Base-by-base conservation (phyloP, 2,113 vertebrate genomes). In the Dasypus novemcinctus region DNA sequence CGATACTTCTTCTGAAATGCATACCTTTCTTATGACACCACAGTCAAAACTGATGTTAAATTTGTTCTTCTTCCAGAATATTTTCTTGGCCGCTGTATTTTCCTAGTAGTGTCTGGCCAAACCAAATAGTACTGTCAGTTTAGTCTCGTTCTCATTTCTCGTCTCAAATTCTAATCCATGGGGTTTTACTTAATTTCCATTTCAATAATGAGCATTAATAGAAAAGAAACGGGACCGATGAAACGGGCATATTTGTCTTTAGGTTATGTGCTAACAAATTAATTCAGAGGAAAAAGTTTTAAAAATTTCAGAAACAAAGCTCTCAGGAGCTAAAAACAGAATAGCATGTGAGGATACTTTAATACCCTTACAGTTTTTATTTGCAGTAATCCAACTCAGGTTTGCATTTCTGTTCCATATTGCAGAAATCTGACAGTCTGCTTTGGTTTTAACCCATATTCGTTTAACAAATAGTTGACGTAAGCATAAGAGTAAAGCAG, bases 351-450 rank as follows among this genome's bases (percentile, higher is more conserved):
- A 90, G 10, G 33, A 88, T 20, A 89, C 15, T 91, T 88, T 86
- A 91, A n/a, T 79, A 69, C 49, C 23, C 83, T 90, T 84, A 29
- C 27, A n/a, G 15, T 54, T 97, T 98, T 95, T 97, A 92, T 97
- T 96, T 97, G 91, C 91, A 96, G 71, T 95, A 98, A 98, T 97
- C 93, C 92, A 78, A 27, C 90, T 86, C 68, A 66, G 96, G 3
- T 96, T 20, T 95, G 43, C 90, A 49, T 95, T 90, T 85, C 96
- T 96, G 69, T 95, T 41, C 93, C 76, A 89, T 81, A 94, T 95
- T 97, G 93, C 64, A 97, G 97, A 97, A 96, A 76, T 80, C 81
- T 21, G 93, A 89, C 72, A 86, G 46, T 92, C 49, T 97, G 38
- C 90, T 96, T 87, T 95, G 61, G 5, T 79, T 95, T 75, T 97